Base-by-base conservation (phyloP, 2,888 invertebrate species). In the Diploptera punctata region DNA sequence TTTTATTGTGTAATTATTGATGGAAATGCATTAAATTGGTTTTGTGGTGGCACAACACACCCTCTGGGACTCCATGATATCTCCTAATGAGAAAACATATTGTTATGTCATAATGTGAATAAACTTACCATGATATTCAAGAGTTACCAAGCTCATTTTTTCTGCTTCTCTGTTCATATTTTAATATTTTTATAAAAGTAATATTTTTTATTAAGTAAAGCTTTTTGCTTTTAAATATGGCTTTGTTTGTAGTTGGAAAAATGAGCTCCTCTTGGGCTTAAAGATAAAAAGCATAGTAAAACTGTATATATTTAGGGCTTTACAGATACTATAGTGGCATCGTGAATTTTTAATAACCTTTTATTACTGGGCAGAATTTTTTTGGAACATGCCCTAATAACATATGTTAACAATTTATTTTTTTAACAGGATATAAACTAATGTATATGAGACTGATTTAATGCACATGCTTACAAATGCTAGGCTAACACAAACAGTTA, bases 401-500 rank as follows among this genome's bases (percentile, higher is more conserved):
- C 47, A 47, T 13, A 43, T 24, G 10, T 26, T 65, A n/a, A 26
- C 29, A 4, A 33, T 10, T 33, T 33, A n/a, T 26, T 65, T 47
- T 18, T 62, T 10, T 16, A 47, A 65, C 26, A 44, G 21, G 47
- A 21, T 65, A 49, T 60, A 38, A 13, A 19, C 24, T 54, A 68
- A 26, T 31, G 21, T 52, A n/a, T 33, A 29, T 69, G 47, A 26
- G 52, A 31, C 31, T 70, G 21, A 47, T 67, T 57, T 54, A 33
- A 21, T 70, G 68, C 62, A 67, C 68, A 67, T 65, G 60, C 52
- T 38, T 71, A 44, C n/a, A 29, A 47, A 13, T 47, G 24, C 44
- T 65, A 47, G 47, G 26, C 47, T 65, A 47, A 65, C 65, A 65
- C 65, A 47, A 44, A 38, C 44, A 43, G 24, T 24, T 65, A 43